Evolutionary conservation across 1,140 invertebrate genomes (phyloP).

Genomic region (Drosophila dunni): DNA sequence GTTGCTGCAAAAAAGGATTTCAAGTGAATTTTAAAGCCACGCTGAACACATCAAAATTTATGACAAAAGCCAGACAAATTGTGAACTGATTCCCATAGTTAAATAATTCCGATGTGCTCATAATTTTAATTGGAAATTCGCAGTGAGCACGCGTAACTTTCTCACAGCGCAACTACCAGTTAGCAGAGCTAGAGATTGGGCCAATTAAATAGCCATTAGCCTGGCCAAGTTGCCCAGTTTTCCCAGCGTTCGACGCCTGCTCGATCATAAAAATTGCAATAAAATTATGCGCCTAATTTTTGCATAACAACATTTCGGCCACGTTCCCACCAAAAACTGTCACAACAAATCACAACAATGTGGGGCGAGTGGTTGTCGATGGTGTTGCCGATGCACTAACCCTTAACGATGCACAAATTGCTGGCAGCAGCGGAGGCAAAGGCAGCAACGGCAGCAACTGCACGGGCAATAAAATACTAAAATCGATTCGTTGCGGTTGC

Average conservation of each 20-base stretch:
- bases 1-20: conserved; percentile 56
- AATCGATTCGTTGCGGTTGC: conserved; percentile 74
- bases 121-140: conserved; percentile 53
- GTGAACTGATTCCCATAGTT: conserved; percentile 26
- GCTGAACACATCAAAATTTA: conserved; percentile 27
- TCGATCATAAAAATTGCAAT: conserved; percentile 83
- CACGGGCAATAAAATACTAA: conserved; percentile 72
- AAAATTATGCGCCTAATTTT: conserved; percentile 84
- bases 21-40: conserved; percentile 62
- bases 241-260: conserved; percentile 22
- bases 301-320: conserved; percentile 82
- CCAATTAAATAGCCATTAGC: conserved; percentile 76
- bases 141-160: conserved; percentile 38
- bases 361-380: conserved; percentile 6
- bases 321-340: conserved; percentile 54
- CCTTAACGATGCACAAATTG: conserved; percentile 77
- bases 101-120: conserved; percentile 36
- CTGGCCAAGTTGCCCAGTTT: conserved; percentile 29
- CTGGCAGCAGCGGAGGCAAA: conserved; percentile 32
- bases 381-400: conserved; percentile 57
- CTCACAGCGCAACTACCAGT: conserved; percentile 39
- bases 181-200: background rate
- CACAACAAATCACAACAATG: conserved; percentile 80
- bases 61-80: conserved; percentile 27
- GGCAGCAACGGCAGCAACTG: conserved; percentile 27